Conservation (phyloP, 2,888 invertebrate genomes). For the Drosophila imparisetae region DNA sequence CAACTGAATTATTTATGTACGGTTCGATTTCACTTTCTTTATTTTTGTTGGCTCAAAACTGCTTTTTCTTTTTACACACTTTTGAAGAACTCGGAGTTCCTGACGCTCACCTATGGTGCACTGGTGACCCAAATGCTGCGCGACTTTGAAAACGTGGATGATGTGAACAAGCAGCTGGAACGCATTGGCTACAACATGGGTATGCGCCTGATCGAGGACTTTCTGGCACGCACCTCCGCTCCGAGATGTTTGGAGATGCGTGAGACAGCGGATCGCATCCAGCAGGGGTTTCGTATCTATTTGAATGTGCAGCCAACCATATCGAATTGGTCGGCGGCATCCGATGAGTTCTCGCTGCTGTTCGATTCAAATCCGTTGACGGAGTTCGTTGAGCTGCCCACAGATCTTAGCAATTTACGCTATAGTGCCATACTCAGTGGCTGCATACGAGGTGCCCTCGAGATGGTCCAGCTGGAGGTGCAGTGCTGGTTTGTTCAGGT, state of each 20-base stretch:
- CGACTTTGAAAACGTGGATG: slow-evolving; percentile 98
- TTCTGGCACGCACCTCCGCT: slow-evolving; percentile 94
- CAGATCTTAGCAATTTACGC: slow-evolving; percentile 91
- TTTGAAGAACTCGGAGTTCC: slow-evolving; percentile 95
- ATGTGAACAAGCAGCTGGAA: slow-evolving; percentile 98
- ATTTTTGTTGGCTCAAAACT: slow-evolving; percentile 28
- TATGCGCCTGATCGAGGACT: slow-evolving; percentile 98
- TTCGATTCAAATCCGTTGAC: slow-evolving; percentile 98
- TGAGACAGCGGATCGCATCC: slow-evolving; percentile 98
- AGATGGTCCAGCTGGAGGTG: slow-evolving; percentile 99
- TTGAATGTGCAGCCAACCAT: slow-evolving; percentile 96
- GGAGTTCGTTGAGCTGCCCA: slow-evolving; percentile 98
- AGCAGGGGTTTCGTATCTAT: slow-evolving; percentile 91
- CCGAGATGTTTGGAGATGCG: slow-evolving; percentile 97
- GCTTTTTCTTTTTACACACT: slow-evolving; percentile 80
- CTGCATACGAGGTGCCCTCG: slow-evolving; percentile 95
- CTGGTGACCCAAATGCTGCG: slow-evolving; percentile 98
- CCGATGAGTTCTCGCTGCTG: slow-evolving; percentile 98
- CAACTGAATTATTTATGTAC: slow-evolving; percentile 1
- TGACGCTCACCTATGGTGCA: slow-evolving; percentile 98
- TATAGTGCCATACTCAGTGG: slow-evolving; percentile 98
- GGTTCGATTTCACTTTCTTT: background rate
- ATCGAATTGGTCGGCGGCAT: slow-evolving; percentile 96
- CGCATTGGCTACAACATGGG: slow-evolving; percentile 99
- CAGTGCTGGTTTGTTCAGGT: slow-evolving; percentile 95